Conservation (phyloP, 2,888 invertebrate species). For the Dryobota labecula region DNA sequence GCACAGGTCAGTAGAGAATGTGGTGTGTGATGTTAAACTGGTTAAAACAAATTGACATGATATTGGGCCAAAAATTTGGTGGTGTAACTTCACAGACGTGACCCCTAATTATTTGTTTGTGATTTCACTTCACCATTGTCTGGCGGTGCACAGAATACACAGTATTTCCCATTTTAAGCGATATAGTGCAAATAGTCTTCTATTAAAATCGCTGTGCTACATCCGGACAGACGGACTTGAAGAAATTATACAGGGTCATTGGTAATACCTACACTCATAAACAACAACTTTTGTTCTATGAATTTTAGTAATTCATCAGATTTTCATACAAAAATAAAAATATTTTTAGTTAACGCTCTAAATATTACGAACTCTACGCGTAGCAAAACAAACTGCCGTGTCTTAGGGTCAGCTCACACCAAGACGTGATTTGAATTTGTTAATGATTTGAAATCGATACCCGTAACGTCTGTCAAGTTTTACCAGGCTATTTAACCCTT, state of each 20-base stretch:
- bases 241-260: too few species aligned
- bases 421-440: not conserved
- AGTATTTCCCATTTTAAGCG: not conserved
- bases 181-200: not conserved
- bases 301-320: too few species aligned
- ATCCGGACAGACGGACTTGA: not conserved
- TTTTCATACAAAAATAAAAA: too few species aligned
- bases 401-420: too few species aligned
- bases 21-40: constrained; percentile 19
- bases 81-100: not conserved
- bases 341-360: too few species aligned
- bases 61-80: not conserved
- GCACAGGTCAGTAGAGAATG: constrained; percentile 44
- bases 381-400: too few species aligned
- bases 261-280: too few species aligned
- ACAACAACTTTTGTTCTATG: too few species aligned
- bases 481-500: not conserved
- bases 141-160: not conserved
- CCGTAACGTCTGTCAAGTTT: not conserved
- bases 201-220: not conserved
- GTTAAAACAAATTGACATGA: constrained; percentile 22
- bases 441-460: not conserved
- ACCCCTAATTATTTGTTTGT: not conserved
- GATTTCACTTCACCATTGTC: not conserved
- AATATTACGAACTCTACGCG: too few species aligned